Conservation (phyloP, 2,797 vertebrate species). For the Sardinella longiceps region DNA sequence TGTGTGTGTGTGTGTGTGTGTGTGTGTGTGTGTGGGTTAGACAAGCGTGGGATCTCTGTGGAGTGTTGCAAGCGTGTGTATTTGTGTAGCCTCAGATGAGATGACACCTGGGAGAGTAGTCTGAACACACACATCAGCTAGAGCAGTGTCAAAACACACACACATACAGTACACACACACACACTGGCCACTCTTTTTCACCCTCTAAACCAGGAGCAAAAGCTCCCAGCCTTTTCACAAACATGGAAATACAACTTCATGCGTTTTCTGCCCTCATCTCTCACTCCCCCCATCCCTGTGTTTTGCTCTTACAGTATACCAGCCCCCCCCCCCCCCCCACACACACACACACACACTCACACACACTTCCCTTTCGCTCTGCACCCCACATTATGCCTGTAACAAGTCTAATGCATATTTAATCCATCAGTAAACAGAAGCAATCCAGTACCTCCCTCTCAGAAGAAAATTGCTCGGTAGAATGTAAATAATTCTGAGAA, state of each 20-base stretch:
- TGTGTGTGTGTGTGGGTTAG: not conserved
- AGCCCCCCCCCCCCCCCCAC: too few relatives aligned
- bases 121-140: not conserved
- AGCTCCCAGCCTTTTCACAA: not conserved
- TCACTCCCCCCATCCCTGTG: not conserved
- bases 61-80: not conserved
- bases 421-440: not conserved
- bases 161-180: slow-evolving; percentile 9
- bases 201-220: not conserved
- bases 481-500: not conserved
- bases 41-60: slow-evolving; percentile 10
- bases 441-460: not conserved
- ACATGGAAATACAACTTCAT: not conserved
- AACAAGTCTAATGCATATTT: not conserved
- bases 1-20: not conserved
- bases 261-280: not conserved
- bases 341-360: too few relatives aligned
- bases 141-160: not conserved
- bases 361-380: not conserved
- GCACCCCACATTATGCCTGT: not conserved
- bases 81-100: slow-evolving; percentile 25
- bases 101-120: not conserved
- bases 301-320: not conserved
- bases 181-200: not conserved
- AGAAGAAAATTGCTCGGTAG: not conserved